Percentiles rank a stretch among this genome's conserved stretches.
Evolutionary conservation across 2,888 invertebrate species (phyloP).

Genomic region (Dryadula phaetusa): DNA sequence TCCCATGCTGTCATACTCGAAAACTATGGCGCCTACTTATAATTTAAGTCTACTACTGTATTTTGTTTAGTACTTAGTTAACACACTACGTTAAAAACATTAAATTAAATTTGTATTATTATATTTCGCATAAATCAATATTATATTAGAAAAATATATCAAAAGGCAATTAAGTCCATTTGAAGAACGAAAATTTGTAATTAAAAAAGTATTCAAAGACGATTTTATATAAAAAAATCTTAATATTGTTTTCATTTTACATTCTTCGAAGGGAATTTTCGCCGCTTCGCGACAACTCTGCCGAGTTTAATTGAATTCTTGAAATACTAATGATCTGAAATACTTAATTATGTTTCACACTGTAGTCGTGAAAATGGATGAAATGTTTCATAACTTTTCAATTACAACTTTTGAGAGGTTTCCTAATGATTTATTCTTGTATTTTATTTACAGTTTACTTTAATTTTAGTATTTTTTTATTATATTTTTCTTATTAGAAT

Average conservation of each 20-base stretch:
- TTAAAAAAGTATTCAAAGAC: slow-evolving; percentile 20
- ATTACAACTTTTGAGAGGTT: slow-evolving; percentile 1
- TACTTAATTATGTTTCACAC: slow-evolving; percentile 29
- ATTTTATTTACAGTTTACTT: neutral
- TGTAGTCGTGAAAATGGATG: slow-evolving; percentile 19
- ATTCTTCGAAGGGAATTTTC: slow-evolving; percentile 13
- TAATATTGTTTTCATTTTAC: slow-evolving; percentile 24
- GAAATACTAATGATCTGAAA: slow-evolving; percentile 31
- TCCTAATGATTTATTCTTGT: neutral
- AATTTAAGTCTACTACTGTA: no score
- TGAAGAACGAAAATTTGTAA: neutral
- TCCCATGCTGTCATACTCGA: no score
- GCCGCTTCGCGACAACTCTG: slow-evolving; percentile 25
- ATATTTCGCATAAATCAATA: neutral
- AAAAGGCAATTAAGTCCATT: neutral
- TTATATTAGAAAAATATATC: neutral
- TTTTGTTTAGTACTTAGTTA: no score
- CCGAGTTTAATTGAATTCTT: slow-evolving; percentile 33
- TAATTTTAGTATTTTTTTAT: neutral
- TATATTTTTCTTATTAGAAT: no score
- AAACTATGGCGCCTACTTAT: no score
- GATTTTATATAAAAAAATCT: slow-evolving; percentile 16
- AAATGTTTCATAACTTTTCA: slow-evolving; percentile 24
- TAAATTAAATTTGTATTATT: no score
- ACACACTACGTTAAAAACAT: no score